Percentiles rank a stretch among this genome's conserved stretches.
phyloP scores from a whole-genome alignment of 2,888 invertebrate species.

The Cancer borealis region DNA sequence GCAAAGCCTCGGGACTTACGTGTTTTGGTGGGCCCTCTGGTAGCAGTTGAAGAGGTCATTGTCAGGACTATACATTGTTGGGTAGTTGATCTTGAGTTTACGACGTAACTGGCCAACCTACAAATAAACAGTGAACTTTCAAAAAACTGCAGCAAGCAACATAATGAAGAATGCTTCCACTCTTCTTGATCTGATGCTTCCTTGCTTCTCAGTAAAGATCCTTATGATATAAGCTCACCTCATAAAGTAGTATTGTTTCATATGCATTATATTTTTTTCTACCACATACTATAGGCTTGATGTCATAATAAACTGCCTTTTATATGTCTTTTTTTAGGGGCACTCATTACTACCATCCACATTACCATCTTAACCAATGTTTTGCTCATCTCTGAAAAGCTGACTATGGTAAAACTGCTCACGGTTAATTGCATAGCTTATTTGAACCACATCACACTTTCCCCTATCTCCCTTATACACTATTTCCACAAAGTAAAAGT shows the following conservation, averaged over 20 bases:
- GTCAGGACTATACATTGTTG: constrained; percentile 81
- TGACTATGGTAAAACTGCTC: background rate
- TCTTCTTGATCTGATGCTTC: background rate
- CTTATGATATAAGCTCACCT: background rate
- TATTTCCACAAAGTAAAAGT: background rate
- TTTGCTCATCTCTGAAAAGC: background rate
- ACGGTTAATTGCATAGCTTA: background rate
- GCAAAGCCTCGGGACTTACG: constrained; percentile 49
- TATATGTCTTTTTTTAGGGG: background rate
- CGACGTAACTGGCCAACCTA: constrained; percentile 78
- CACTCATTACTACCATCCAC: background rate
- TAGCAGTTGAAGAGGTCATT: constrained; percentile 81
- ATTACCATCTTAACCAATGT: background rate
- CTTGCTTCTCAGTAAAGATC: background rate
- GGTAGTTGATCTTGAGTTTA: constrained; percentile 80
- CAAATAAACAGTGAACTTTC: background rate
- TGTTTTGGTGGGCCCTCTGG: constrained; percentile 79
- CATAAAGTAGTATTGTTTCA: background rate
- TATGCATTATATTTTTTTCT: background rate
- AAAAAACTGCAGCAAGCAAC: background rate
- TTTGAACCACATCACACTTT: background rate
- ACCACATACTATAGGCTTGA: background rate
- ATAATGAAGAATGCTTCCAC: constrained; percentile 2
- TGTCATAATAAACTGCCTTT: background rate
- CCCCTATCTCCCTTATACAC: background rate